Evolutionary conservation across 2,797 vertebrate genomes (phyloP).

Genomic region (Danio albolineatus): DNA sequence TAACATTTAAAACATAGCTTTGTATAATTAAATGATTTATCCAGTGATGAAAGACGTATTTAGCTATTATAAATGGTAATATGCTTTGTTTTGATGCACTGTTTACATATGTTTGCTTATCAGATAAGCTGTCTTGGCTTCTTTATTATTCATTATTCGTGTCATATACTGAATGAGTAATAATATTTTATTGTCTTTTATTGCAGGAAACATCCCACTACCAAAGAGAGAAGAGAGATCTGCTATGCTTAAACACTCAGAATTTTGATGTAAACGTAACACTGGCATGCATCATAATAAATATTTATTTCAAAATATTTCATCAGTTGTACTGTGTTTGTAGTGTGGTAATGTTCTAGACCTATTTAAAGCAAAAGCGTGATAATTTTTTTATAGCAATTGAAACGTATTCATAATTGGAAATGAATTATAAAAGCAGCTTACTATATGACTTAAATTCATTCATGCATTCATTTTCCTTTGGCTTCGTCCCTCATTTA

Average conservation of each 20-base stretch:
- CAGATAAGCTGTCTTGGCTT: too few relatives aligned
- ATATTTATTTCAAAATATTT: slow-evolving; percentile 1
- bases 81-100: neutral
- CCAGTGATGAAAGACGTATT: neutral
- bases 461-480: too few relatives aligned
- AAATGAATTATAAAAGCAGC: neutral
- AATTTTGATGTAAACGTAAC: slow-evolving; percentile 60
- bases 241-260: slow-evolving; percentile 70
- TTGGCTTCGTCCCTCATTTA: too few relatives aligned
- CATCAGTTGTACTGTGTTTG: neutral
- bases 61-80: neutral
- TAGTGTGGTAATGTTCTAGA: neutral
- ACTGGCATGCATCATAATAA: neutral
- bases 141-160: neutral
- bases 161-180: neutral
- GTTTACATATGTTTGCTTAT: neutral
- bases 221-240: slow-evolving; percentile 80
- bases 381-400: neutral
- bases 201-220: slow-evolving; percentile 91
- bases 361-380: too few relatives aligned
- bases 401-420: neutral
- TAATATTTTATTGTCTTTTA: slow-evolving; percentile 35
- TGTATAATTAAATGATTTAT: neutral
- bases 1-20: too few relatives aligned
- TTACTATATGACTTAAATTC: neutral